Evolutionary conservation across 2,113 vertebrate species (phyloP), one percentile per base, ranked within the genome.

Genomic region (Cavia aperea): DNA sequence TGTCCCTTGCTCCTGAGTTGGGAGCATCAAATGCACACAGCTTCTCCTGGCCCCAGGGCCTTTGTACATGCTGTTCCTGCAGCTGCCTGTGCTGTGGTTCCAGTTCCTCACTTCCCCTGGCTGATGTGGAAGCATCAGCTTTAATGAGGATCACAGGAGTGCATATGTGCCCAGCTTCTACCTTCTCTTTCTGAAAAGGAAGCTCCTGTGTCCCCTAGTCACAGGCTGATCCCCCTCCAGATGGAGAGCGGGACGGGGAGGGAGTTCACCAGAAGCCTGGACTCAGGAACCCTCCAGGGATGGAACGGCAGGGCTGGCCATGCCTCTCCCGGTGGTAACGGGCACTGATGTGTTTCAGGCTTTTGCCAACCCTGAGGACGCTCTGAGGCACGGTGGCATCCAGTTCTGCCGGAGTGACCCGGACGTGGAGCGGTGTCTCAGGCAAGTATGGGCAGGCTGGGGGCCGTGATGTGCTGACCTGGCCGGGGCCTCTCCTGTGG

Each of bases 361-460:
- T 0, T 99, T 99, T 85, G 98, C 98, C 5, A 99, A 99, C 95
- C 98, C 98, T 0, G 99, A 99, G 96, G 99, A 99, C 0, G 98
- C 99, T 0, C 75, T 98, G 92, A 98, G 98, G 91, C 99, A 99
- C 0, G 99, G 99, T 77, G 99, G 99, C 12, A 2, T 97, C 21
- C 98, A 98, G 96, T 99, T 93, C 81, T 96, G 96, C 96, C 97
- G 98, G 1, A 95, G 97, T 3, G 99, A 99, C 94, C 98, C 98
- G 0, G 96, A 98, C 0, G 99, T 99, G 96, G 99, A 99, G 51
- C 98, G 99, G 7, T 99, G 98, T 93, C 97, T 96, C 58, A 98
- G 99, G 99, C 96, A 82, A 97, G 97, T 92, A 39, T 4, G 5
- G 2, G 19, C 3, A 9, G 81, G 14, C 26, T 14, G 3, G 58